A percentile compares a stretch with the other conserved stretches of the same genome.
Evolutionary conservation across 35 echinoderm and acorn worm genomes (phyloP).

Genomic region (Eucidaris tribuloides): DNA sequence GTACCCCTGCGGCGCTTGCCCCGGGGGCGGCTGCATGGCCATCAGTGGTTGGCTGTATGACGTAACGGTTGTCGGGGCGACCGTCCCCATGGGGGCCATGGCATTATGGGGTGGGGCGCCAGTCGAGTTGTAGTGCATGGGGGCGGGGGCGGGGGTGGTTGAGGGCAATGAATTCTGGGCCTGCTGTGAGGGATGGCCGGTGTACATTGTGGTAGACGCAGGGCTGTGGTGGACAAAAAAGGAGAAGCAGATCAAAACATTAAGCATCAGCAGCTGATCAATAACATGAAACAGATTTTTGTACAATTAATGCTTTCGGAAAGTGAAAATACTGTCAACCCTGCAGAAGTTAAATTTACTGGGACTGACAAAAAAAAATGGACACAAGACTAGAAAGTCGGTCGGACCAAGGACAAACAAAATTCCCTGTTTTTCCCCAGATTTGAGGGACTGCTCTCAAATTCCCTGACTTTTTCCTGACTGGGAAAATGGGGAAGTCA

Average conservation of each 20-base stretch:
- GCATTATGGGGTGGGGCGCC: constrained; percentile 6
- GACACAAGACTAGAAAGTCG: too few relatives aligned
- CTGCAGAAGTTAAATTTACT: background rate
- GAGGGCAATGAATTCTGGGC: constrained; percentile 19
- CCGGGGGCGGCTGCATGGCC: constrained; percentile 18
- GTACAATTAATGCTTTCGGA: background rate
- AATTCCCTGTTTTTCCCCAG: too few relatives aligned
- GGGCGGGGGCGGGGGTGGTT: constrained; percentile 14
- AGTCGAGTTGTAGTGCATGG: constrained; percentile 54
- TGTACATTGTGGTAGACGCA: constrained; percentile 8
- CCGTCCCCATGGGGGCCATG: constrained; percentile 1
- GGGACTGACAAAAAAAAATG: background rate
- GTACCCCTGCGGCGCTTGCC: background rate
- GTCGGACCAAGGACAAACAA: too few relatives aligned
- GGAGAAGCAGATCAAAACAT: background rate
- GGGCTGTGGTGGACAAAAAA: background rate
- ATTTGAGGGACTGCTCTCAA: too few relatives aligned
- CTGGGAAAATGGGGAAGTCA: too few relatives aligned
- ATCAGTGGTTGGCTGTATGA: constrained; percentile 10
- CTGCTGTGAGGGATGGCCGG: background rate
- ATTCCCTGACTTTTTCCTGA: too few relatives aligned
- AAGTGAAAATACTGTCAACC: background rate
- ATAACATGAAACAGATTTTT: background rate
- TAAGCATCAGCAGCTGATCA: background rate
- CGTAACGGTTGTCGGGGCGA: constrained; percentile 13